Percentiles rank a stretch among this genome's conserved stretches.
phyloP scores from a whole-genome alignment of 2,888 invertebrate genomes.

The Pogonocherus hispidulus region DNA sequence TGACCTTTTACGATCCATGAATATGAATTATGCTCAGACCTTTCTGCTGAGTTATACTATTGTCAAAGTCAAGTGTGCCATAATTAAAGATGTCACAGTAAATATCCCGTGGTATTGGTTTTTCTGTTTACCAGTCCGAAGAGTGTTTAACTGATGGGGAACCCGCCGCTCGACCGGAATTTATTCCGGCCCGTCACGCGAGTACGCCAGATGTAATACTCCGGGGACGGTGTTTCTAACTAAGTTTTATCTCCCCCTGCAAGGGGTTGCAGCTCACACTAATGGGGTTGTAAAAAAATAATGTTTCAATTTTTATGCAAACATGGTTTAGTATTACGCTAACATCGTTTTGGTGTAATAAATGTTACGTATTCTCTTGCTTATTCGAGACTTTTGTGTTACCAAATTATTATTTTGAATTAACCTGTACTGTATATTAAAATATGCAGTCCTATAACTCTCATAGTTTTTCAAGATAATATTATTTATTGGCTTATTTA shows the following conservation, averaged over 20 bases:
- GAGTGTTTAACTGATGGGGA: conserved; percentile 52
- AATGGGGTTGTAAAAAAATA: background rate
- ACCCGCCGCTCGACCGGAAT: conserved; percentile 43
- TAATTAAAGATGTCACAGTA: conserved; percentile 29
- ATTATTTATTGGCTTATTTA: too few species aligned
- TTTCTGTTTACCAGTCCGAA: conserved; percentile 45
- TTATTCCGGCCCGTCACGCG: conserved; percentile 50
- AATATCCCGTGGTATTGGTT: conserved; percentile 37
- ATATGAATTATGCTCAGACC: conserved; percentile 16
- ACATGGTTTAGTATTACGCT: background rate
- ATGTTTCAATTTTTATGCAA: background rate
- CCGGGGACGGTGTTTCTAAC: conserved; percentile 37
- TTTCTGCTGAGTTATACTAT: background rate
- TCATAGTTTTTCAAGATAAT: too few species aligned
- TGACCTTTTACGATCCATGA: conserved; percentile 10
- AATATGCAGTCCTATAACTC: too few species aligned
- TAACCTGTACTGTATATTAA: too few species aligned
- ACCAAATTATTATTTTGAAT: too few species aligned
- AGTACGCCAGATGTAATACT: conserved; percentile 43
- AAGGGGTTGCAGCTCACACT: background rate
- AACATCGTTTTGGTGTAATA: too few species aligned
- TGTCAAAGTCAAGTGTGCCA: conserved; percentile 5
- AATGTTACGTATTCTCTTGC: too few species aligned
- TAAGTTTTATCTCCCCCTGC: background rate
- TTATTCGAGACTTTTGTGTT: too few species aligned